A percentile compares a stretch with the other conserved stretches of the same genome.
Conservation (phyloP, 2,113 vertebrate genomes). For the Nanger granti region DNA sequence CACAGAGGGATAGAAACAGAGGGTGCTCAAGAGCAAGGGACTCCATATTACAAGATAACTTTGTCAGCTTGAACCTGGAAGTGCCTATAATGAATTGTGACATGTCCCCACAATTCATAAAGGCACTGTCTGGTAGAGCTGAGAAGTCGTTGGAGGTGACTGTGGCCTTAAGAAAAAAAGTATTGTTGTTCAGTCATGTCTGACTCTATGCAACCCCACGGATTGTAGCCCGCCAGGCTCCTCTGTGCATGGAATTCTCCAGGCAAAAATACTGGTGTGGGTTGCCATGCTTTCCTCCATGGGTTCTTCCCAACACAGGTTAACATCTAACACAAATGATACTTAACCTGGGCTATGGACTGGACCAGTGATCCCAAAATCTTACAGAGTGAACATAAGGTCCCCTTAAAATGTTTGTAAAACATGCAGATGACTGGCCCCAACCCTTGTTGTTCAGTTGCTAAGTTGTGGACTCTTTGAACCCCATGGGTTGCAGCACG, state of each 20-base stretch:
- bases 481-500: background rate
- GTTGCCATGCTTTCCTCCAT: background rate
- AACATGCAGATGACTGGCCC: background rate
- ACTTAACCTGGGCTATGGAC: background rate
- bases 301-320: background rate
- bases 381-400: background rate
- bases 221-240: background rate
- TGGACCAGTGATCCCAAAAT: background rate
- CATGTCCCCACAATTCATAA: too few species aligned
- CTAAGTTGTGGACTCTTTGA: background rate
- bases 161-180: background rate
- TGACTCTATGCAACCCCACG: background rate
- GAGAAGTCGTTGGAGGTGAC: fast-evolving
- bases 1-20: background rate
- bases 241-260: background rate
- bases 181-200: background rate
- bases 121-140: fast-evolving
- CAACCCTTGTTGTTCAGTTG: background rate
- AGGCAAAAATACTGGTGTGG: background rate
- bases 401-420: background rate
- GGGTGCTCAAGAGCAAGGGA: too few species aligned
- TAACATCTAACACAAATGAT: background rate
- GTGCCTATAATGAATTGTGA: background rate
- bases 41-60: background rate
- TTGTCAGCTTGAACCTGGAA: background rate